Evolutionary conservation across 2,888 invertebrate species (phyloP), one percentile per base, ranked within the genome.

Genomic region (Galeopsomyia nigrocyanea): DNA sequence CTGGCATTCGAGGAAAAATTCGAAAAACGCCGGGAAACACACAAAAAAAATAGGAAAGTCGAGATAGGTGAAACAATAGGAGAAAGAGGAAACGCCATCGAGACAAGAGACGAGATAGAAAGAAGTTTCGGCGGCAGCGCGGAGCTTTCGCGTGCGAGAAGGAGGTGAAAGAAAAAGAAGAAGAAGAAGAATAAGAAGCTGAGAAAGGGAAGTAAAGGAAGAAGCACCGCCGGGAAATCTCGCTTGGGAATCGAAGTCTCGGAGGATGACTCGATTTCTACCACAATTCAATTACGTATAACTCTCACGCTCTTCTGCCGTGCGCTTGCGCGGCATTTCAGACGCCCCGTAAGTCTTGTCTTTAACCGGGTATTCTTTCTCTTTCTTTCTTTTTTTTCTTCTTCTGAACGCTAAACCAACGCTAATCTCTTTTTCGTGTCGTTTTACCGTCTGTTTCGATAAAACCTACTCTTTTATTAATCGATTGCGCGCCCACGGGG

Each of bases 241-340:
- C 76, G 68, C 77, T 66, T 57, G 77, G 76, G 76, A 78, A 77
- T 76, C 75, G 75, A 75, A 76, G 77, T 76, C 77, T 77, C 75
- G 65, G 75, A 73, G 77, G 78, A 77, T 77, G 77, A 76, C 78
- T 79, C 77, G 77, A 78, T 78, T 77, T 77, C 76, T 74, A 78
- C 76, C 74, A 77, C 77, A 76, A 79, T 79, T 78, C 79, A 76
- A 77, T 79, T 78, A 79, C 76, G 65, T 68, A 71, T 65, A 74
- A 74, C 70, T 70, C 71, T 65, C 70, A 67, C 67, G 39, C 49
- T 39, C 58, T 5, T 26, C 26, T 26, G n/a, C n/a, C 26, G 26
- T 26, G 26, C 67, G 39, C 49, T 39, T 56, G 26, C 21, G 55
- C 64, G 5, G 47, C 55, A 67, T 70, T 71, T 74, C 64, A 31